Evolutionary conservation across 2,797 vertebrate species (phyloP).

Genomic region (Myotis vivesi): DNA sequence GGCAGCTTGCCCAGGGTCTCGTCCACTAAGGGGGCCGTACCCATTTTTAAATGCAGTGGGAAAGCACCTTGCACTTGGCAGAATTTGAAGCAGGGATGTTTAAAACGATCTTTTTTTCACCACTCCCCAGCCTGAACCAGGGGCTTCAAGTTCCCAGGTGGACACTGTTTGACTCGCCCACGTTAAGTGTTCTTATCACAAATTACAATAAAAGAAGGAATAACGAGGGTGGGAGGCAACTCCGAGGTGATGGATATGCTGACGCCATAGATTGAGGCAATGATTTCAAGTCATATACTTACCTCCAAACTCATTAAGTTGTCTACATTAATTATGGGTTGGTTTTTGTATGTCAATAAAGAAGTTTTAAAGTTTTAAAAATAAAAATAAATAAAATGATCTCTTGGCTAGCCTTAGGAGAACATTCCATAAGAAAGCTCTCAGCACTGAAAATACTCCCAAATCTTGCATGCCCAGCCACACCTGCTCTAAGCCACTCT

Average conservation of each 20-base stretch:
- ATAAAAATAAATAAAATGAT: neutral
- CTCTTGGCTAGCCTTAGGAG: neutral
- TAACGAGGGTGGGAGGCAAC: neutral
- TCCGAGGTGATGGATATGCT: neutral
- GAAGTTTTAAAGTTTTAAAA: neutral
- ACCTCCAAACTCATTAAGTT: neutral
- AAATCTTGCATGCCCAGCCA: neutral
- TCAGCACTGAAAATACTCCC: neutral
- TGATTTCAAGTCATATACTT: neutral
- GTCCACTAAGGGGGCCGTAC: neutral
- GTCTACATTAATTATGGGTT: neutral
- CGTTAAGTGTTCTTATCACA: neutral
- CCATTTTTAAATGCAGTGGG: neutral
- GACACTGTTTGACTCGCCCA: neutral
- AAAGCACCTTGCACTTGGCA: neutral
- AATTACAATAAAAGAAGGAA: neutral
- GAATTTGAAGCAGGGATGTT: conserved; percentile 5
- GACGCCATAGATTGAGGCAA: neutral
- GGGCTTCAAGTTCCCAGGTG: neutral
- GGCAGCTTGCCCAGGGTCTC: neutral
- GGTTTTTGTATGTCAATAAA: neutral
- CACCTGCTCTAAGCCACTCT: neutral
- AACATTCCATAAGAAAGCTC: neutral
- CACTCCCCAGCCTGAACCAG: neutral
- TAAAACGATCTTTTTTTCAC: neutral